These are phyloP conservation scores for Hydractinia echinata DNA, from an alignment of 30 jellyfish, hydroid and myxozoan genomes.

Conservation along the genomic window DNA sequence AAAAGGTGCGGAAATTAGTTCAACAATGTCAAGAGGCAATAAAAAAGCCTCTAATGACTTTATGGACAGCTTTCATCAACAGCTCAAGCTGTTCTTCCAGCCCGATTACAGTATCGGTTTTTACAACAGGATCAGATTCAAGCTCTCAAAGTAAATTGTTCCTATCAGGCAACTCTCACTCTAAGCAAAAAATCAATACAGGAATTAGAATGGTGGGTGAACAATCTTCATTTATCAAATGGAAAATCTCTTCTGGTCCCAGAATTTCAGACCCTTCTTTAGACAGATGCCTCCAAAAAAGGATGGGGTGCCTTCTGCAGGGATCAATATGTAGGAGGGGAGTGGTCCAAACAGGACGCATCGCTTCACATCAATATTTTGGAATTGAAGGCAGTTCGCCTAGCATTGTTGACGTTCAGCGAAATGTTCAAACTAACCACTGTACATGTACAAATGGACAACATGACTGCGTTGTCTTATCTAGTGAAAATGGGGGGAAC, in stretches of 20 bases:
- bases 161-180: no score
- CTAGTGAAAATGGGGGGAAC: conserved; percentile 16
- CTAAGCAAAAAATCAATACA: no score
- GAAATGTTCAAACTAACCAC: not conserved
- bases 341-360: conserved; percentile 19
- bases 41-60: no score
- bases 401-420: conserved; percentile 15
- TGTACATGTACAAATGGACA: conserved; percentile 18
- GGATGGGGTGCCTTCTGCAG: no score
- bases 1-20: not conserved
- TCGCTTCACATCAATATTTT: conserved; percentile 13
- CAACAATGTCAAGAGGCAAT: no score
- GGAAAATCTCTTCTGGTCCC: no score
- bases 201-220: no score
- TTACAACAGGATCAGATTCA: not conserved
- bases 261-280: no score
- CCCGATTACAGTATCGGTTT: not conserved
- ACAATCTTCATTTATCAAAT: no score
- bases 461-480: conserved; percentile 11
- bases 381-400: conserved; percentile 20
- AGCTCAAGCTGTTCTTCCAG: conserved; percentile 22
- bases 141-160: not conserved
- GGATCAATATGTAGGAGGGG: not conserved
- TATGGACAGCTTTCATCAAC: not conserved
- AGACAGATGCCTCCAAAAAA: no score